Conservation (phyloP, 2,797 vertebrate species). For the Lutjanus campechanus region DNA sequence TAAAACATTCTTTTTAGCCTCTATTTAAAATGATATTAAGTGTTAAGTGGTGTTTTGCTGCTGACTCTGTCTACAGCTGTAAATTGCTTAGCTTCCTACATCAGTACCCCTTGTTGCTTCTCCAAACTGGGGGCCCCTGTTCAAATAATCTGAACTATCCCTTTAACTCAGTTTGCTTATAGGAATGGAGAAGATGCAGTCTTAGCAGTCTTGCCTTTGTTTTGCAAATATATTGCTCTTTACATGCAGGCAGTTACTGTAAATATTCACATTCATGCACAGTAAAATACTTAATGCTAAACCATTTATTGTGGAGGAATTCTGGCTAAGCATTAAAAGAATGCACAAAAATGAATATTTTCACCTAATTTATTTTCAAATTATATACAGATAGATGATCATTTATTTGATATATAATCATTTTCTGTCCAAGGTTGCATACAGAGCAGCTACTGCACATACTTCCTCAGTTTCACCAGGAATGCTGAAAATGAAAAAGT, state of each 20-base stretch:
- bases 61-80: too few species aligned
- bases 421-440: neutral
- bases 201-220: neutral
- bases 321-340: neutral
- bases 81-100: too few species aligned
- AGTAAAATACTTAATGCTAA: neutral
- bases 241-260: neutral
- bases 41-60: too few species aligned
- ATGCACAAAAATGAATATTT: neutral
- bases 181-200: neutral
- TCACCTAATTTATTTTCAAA: constrained; percentile 1
- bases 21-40: too few species aligned
- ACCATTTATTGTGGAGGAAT: neutral
- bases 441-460: constrained; percentile 42
- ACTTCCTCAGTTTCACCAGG: constrained; percentile 93
- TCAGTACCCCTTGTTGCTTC: too few species aligned
- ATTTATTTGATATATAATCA: neutral
- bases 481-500: constrained; percentile 87
- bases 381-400: neutral
- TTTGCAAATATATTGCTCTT: neutral
- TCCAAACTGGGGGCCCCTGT: too few species aligned
- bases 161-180: too few species aligned
- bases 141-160: too few species aligned
- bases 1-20: too few species aligned
- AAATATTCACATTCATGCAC: neutral